phyloP scores from a whole-genome alignment of 2,888 invertebrate species.

The Dryocosmus kuriphilus region DNA sequence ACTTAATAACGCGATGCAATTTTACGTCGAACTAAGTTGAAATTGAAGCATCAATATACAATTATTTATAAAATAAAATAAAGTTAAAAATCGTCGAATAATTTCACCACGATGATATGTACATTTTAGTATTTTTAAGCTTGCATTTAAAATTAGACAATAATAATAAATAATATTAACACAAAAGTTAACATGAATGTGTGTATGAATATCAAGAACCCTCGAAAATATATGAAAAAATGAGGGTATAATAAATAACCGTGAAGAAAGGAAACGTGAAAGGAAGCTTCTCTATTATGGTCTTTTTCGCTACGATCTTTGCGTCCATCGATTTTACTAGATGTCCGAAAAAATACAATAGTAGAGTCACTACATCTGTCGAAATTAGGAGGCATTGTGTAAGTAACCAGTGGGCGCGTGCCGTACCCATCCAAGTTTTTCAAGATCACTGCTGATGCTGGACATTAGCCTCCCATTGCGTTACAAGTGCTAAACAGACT shows the following conservation, averaged over 20 bases:
- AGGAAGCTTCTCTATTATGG: background rate
- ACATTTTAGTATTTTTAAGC: too few relatives aligned
- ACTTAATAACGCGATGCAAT: background rate
- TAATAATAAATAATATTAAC: too few relatives aligned
- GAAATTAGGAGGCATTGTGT: conserved; percentile 53
- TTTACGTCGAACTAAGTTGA: background rate
- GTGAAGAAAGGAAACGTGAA: conserved; percentile 3
- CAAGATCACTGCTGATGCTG: conserved; percentile 30
- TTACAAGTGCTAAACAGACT: conserved; percentile 18
- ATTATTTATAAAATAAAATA: background rate
- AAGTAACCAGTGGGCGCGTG: conserved; percentile 28
- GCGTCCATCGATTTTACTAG: conserved; percentile 22
- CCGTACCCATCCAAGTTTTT: conserved; percentile 38
- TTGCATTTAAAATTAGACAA: too few relatives aligned
- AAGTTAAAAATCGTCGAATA: background rate
- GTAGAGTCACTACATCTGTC: conserved; percentile 48
- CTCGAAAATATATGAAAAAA: background rate
- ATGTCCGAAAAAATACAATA: conserved; percentile 45
- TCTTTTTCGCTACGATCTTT: conserved; percentile 11
- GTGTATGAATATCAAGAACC: background rate
- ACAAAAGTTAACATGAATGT: too few relatives aligned
- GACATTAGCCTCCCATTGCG: conserved; percentile 30
- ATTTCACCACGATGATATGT: background rate
- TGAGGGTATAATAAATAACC: conserved; percentile 23
- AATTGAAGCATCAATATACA: background rate